These are phyloP conservation scores for Epiperipatus broadwayi DNA, from an alignment of 2,888 invertebrate genomes.

Conservation along the genomic window DNA sequence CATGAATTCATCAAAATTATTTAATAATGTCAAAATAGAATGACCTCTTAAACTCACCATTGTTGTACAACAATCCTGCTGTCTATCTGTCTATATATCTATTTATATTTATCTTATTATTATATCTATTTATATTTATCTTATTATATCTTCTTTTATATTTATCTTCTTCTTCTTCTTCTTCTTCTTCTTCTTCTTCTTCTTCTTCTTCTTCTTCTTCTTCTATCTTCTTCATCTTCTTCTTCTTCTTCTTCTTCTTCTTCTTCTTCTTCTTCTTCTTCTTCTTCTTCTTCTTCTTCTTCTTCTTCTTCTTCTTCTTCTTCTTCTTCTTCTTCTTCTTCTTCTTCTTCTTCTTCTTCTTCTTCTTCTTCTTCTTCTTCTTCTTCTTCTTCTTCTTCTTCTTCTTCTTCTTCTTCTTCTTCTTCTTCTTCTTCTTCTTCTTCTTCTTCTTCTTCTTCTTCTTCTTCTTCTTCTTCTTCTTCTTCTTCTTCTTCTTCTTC, in stretches of 20 bases:
- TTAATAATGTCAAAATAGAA: too few species aligned
- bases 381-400: slow-evolving; percentile 1
- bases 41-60: too few species aligned
- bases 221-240: neutral
- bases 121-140: too few species aligned
- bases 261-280: neutral
- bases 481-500: too few species aligned
- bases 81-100: too few species aligned
- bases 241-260: neutral
- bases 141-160: too few species aligned
- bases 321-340: neutral
- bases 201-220: neutral
- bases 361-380: slow-evolving; percentile 5
- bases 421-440: neutral
- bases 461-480: neutral
- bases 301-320: neutral
- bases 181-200: too few species aligned
- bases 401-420: neutral
- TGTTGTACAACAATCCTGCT: too few species aligned
- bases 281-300: neutral
- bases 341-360: neutral
- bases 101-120: too few species aligned
- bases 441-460: neutral
- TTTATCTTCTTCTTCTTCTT: too few species aligned
- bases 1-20: too few species aligned